Evolutionary conservation across 2,797 vertebrate species (phyloP).

Genomic region (Tragelaphus oryx): DNA sequence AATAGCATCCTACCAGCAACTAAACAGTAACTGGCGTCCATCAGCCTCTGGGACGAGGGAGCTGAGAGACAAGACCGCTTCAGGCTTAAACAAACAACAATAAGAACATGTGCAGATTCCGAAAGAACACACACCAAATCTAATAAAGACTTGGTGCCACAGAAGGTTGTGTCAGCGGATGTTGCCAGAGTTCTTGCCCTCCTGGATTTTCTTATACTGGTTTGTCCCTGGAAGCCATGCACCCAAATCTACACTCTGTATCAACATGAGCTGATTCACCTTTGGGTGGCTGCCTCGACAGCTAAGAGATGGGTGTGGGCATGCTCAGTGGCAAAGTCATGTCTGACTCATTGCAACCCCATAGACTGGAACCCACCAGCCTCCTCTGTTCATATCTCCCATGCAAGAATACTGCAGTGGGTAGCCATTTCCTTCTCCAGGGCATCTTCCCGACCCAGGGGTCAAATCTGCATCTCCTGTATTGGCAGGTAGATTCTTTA

Average conservation of each 20-base stretch:
- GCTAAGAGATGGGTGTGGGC: neutral
- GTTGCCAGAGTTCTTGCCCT: neutral
- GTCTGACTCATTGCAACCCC: neutral
- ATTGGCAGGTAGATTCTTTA: neutral
- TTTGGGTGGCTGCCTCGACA: neutral
- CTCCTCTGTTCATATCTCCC: neutral
- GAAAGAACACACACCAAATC: constrained; percentile 59
- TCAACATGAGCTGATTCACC: neutral
- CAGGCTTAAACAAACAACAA: constrained; percentile 63
- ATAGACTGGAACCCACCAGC: neutral
- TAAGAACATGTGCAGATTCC: constrained; percentile 66
- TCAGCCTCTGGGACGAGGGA: constrained; percentile 49
- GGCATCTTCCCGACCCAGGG: neutral
- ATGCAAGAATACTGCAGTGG: neutral
- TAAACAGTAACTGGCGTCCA: constrained; percentile 56
- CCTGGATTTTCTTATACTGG: neutral
- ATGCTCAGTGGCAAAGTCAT: neutral
- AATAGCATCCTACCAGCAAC: constrained; percentile 62
- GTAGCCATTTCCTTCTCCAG: neutral
- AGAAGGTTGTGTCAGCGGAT: neutral
- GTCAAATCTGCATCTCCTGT: neutral
- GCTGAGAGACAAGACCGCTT: constrained; percentile 35
- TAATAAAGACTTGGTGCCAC: constrained; percentile 54
- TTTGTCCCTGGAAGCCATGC: constrained; percentile 9
- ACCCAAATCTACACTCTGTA: neutral